A percentile compares a stretch with the other conserved stretches of the same genome.
Evolutionary conservation across 1,140 invertebrate species (phyloP).

Genomic region (Zaprionus davidi): DNA sequence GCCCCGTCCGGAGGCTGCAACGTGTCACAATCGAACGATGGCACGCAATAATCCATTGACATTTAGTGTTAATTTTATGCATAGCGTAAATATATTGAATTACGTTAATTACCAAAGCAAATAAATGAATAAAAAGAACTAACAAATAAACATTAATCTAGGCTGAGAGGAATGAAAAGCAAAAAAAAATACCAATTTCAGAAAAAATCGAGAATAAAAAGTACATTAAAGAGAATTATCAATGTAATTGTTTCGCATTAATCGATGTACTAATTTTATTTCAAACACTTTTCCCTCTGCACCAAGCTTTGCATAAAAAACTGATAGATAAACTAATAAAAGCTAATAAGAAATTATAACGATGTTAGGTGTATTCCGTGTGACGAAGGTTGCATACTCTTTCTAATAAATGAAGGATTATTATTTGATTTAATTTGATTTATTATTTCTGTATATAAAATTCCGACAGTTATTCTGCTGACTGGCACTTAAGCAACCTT

Average conservation of each 20-base stretch:
- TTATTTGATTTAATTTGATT: not conserved
- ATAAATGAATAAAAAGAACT: constrained; percentile 23
- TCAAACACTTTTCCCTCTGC: constrained; percentile 31
- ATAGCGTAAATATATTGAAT: constrained; percentile 65
- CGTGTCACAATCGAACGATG: constrained; percentile 21
- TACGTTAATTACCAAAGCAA: constrained; percentile 49
- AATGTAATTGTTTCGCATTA: constrained; percentile 50
- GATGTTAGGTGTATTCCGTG: not conserved
- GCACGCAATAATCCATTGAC: constrained; percentile 42
- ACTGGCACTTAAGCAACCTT: not conserved
- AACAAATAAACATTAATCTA: constrained; percentile 17
- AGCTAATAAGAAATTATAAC: constrained; percentile 19
- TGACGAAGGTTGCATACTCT: not conserved
- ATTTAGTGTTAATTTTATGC: constrained; percentile 74
- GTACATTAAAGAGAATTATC: constrained; percentile 46
- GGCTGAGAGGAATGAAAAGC: constrained; percentile 15
- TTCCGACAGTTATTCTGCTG: not conserved
- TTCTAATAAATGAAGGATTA: not conserved
- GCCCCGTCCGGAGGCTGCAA: not conserved
- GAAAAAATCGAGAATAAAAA: not conserved
- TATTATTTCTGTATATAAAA: not conserved
- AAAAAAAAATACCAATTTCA: not conserved
- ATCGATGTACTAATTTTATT: constrained; percentile 44
- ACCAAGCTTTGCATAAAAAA: constrained; percentile 14
- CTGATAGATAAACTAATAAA: constrained; percentile 15